These are phyloP conservation scores for Balaeniceps rex DNA, from an alignment of 2,113 vertebrate species.

Conservation along the genomic window DNA sequence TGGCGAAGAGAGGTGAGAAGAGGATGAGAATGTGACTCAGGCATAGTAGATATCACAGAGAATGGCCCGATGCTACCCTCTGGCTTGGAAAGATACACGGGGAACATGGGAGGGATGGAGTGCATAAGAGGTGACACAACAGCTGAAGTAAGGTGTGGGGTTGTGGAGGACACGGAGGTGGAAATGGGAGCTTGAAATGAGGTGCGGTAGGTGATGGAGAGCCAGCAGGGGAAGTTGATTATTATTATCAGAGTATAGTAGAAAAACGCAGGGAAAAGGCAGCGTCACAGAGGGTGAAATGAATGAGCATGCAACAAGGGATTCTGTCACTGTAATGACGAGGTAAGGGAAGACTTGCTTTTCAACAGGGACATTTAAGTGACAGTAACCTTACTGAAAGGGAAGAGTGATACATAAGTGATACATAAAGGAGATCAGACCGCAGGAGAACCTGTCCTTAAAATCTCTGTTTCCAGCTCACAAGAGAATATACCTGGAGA, in stretches of 20 bases:
- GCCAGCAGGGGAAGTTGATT: background rate
- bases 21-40: background rate
- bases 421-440: background rate
- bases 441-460: background rate
- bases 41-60: background rate
- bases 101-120: background rate
- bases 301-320: background rate
- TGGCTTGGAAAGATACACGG: fast-evolving
- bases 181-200: background rate
- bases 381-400: background rate
- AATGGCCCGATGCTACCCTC: background rate
- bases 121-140: background rate
- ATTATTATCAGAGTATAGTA: background rate
- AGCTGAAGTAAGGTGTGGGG: background rate
- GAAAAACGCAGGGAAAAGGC: background rate
- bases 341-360: background rate
- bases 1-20: background rate
- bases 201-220: background rate
- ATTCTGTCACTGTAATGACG: background rate
- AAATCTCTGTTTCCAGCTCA: background rate
- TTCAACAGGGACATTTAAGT: background rate
- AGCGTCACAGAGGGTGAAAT: background rate
- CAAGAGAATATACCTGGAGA: background rate
- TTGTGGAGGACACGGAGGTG: background rate
- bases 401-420: background rate